Evolutionary conservation across 2,113 vertebrate genomes (phyloP).

Genomic region (Anarrhichthys ocellatus): DNA sequence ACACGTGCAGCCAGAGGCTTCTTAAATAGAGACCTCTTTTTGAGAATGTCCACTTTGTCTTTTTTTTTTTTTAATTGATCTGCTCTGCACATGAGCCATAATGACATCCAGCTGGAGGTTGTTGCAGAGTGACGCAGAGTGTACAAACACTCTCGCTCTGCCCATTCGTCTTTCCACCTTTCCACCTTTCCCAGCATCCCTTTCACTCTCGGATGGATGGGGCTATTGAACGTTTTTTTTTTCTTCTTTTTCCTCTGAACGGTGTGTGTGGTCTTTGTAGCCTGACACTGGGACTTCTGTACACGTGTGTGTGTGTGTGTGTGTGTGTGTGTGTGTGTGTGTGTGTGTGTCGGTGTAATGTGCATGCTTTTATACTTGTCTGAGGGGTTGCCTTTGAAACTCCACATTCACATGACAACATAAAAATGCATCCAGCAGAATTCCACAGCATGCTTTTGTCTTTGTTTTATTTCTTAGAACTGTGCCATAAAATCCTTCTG

Average conservation of each 20-base stretch:
- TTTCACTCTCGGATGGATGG: constrained; percentile 58
- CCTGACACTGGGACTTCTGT: constrained; percentile 38
- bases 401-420: constrained; percentile 6
- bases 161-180: constrained; percentile 35
- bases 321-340: not conserved
- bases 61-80: constrained; percentile 49
- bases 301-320: constrained; percentile 47
- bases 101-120: constrained; percentile 73
- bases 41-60: constrained; percentile 3
- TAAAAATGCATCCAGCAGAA: constrained; percentile 34
- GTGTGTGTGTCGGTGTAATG: not conserved
- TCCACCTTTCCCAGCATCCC: constrained; percentile 45
- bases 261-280: constrained; percentile 72
- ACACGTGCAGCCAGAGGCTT: constrained; percentile 47
- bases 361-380: constrained; percentile 1
- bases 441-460: constrained; percentile 28
- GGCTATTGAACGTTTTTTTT: constrained; percentile 41
- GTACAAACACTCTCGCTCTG: constrained; percentile 37
- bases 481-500: constrained; percentile 47
- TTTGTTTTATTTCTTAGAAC: constrained; percentile 22
- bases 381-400: constrained; percentile 9
- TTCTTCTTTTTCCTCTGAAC: constrained; percentile 31
- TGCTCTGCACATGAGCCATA: constrained; percentile 58
- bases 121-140: constrained; percentile 51
- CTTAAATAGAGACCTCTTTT: constrained; percentile 62